A percentile compares a stretch with the other conserved stretches of the same genome.
Conservation (phyloP, 2,888 invertebrate species). For the Macrophya alboannulata region DNA sequence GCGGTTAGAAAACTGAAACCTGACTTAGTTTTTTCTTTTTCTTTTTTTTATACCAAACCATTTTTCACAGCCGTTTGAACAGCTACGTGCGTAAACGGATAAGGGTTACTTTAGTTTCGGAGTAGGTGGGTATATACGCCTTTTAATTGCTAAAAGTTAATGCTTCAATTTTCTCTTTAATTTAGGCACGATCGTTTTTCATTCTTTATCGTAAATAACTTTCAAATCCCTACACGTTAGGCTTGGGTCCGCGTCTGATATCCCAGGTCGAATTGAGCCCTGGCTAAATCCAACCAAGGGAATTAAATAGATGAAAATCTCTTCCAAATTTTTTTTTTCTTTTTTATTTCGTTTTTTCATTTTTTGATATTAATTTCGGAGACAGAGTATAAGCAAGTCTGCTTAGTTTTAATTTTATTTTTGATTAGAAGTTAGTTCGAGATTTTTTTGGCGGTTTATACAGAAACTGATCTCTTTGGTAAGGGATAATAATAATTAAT, state of each 20-base stretch:
- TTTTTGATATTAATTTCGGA: neutral
- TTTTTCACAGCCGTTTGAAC: slow-evolving; percentile 30
- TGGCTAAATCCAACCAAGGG: neutral
- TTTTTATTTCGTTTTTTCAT: neutral
- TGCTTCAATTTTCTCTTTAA: neutral
- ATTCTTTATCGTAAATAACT: slow-evolving; percentile 19
- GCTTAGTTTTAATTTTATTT: neutral
- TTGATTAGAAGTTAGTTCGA: neutral
- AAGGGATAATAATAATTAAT: neutral
- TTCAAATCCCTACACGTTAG: neutral
- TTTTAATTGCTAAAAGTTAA: slow-evolving; percentile 10
- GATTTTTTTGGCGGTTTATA: neutral
- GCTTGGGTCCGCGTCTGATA: neutral
- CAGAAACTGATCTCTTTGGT: neutral
- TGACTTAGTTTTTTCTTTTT: neutral
- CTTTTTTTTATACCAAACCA: neutral
- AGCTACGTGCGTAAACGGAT: neutral
- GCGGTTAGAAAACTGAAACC: slow-evolving; percentile 1
- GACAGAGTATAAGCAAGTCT: neutral
- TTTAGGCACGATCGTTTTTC: slow-evolving; percentile 28
- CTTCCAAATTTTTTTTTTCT: neutral
- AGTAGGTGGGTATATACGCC: neutral
- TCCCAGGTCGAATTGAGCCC: slow-evolving; percentile 16
- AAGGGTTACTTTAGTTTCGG: neutral
- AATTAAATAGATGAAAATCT: slow-evolving; percentile 12